Evolutionary conservation across 2,888 invertebrate genomes (phyloP), one percentile per base, ranked within the genome.

Genomic region (Pelosia muscerda): DNA sequence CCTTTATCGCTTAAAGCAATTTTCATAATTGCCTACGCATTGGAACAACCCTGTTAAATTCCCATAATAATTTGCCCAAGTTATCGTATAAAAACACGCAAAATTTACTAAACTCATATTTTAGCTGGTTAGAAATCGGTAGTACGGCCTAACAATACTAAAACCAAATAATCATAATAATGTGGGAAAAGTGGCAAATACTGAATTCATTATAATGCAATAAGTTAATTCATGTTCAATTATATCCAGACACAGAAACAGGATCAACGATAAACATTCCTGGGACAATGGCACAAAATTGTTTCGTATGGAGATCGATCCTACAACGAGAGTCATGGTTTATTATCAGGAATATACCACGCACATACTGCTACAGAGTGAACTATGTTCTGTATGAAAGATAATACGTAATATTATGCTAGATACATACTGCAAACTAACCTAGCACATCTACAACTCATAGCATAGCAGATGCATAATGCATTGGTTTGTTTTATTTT

Each of bases 81-180:
- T 59, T 59, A 67, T 62, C 57, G 62, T 66, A 9, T 22, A 62
- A 25, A 57, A 62, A 66, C 66, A 66, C 61, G 62, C 66, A 62
- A 53, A 56, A 57, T 49, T 28, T 25, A 42, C 15, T n/a, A 28
- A 23, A n/a, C 49, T 66, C 23, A 13, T 56, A 49, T 57, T 58
- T 66, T 68, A 67, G 66, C 63, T 58, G 58, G 56, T 57, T 42
- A 49, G 31, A 28, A 66, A 66, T 23, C 22, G 49, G 28, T 56
- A 49, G 49, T 49, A n/a, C 49, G 9, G n/a, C n/a, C n/a, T 49
- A 49, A 49, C 49, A 49, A n/a, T 19, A 49, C 60, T 38, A 60
- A 26, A 53, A 31, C 54, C 54, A 25, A 31, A 60, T 49, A 49
- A 22, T 38, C 25, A 10, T 59, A 34, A 23, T 38, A 22, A 59